Evolutionary conservation across 2,888 invertebrate species (phyloP).

Genomic region (Parnassius smintheus): DNA sequence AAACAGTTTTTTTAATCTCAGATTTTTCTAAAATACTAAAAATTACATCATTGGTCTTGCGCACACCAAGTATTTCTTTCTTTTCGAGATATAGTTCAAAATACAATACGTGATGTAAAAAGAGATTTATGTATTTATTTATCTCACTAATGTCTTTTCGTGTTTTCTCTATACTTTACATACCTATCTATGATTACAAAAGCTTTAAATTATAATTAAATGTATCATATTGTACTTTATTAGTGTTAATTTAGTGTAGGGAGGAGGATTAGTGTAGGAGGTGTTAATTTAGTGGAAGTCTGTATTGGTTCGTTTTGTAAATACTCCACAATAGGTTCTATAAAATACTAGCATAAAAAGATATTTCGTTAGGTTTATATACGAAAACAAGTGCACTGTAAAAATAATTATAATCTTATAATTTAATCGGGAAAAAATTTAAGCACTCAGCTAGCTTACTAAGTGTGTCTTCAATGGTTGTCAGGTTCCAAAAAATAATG

Average conservation of each 20-base stretch:
- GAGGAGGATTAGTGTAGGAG: too few relatives aligned
- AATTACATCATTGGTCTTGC: too few relatives aligned
- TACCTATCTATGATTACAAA: slow-evolving; percentile 18
- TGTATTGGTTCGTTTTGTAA: too few relatives aligned
- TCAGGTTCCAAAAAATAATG: slow-evolving; percentile 1
- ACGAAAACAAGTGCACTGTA: not conserved
- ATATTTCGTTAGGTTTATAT: not conserved
- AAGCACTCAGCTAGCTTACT: not conserved
- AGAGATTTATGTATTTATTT: slow-evolving; percentile 27
- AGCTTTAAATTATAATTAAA: slow-evolving; percentile 12
- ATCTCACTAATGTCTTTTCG: slow-evolving; percentile 77
- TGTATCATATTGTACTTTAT: too few relatives aligned
- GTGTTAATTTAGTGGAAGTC: too few relatives aligned
- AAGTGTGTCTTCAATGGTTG: not conserved
- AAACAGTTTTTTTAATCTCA: too few relatives aligned
- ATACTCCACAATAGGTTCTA: not conserved
- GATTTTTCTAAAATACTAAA: too few relatives aligned
- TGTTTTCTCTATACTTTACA: slow-evolving; percentile 45
- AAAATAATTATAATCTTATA: not conserved
- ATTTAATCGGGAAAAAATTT: not conserved
- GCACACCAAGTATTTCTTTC: too few relatives aligned
- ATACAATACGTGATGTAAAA: not conserved
- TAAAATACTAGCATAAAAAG: not conserved
- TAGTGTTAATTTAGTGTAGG: too few relatives aligned
- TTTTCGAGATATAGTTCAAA: too few relatives aligned